Conservation (phyloP, 1,140 invertebrate genomes). For the Bombyx mandarina region DNA sequence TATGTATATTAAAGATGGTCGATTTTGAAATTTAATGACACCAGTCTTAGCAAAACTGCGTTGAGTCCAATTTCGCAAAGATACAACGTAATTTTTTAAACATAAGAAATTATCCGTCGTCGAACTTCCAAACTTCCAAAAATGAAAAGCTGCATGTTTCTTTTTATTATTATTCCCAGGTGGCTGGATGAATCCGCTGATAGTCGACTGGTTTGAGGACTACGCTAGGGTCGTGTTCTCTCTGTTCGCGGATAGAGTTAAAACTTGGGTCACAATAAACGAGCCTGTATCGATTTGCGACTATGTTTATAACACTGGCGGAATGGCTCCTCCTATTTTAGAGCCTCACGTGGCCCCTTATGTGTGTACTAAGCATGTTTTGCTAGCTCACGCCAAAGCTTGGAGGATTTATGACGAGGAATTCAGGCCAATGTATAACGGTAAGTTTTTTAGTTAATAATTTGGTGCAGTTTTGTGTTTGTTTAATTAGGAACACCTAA, state of each 20-base stretch:
- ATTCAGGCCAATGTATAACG: slow-evolving; percentile 11
- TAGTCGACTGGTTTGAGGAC: slow-evolving; percentile 53
- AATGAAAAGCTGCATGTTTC: neutral
- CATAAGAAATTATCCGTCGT: neutral
- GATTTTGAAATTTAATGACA: neutral
- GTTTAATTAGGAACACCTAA: slow-evolving; percentile 6
- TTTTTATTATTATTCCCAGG: slow-evolving; percentile 44
- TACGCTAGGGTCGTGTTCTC: slow-evolving; percentile 47
- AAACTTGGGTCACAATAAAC: slow-evolving; percentile 39
- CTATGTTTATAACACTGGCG: slow-evolving; percentile 41
- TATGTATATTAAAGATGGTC: neutral
- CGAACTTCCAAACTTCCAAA: neutral
- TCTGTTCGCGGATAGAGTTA: slow-evolving; percentile 55
- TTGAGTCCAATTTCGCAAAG: neutral
- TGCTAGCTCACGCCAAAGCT: slow-evolving; percentile 19
- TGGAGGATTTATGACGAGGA: slow-evolving; percentile 19
- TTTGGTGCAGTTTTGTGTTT: neutral
- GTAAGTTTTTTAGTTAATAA: slow-evolving; percentile 18
- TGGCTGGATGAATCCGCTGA: slow-evolving; percentile 68
- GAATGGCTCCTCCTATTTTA: slow-evolving; percentile 54
- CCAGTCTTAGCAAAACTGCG: neutral
- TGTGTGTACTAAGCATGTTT: slow-evolving; percentile 16
- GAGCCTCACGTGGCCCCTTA: slow-evolving; percentile 30
- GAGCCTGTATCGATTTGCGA: slow-evolving; percentile 41
- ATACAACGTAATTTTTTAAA: neutral